Evolutionary conservation across 2,888 invertebrate species (phyloP).

Genomic region (Chaitophorus viminalis): DNA sequence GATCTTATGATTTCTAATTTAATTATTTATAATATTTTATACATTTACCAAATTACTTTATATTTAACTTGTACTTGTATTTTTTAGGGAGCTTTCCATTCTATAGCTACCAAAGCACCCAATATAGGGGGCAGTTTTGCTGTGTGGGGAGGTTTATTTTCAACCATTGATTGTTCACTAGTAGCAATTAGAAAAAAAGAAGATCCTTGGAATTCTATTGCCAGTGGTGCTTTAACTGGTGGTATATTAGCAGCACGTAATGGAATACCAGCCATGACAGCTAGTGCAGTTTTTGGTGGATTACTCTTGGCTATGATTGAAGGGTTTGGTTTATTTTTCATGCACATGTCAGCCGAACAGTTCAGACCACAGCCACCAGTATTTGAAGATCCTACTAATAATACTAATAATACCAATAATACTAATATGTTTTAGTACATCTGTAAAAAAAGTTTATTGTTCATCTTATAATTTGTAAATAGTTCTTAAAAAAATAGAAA

Average conservation of each 20-base stretch:
- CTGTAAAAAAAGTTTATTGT: too few relatives aligned
- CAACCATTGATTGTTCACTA: slow-evolving; percentile 94
- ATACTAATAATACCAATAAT: not conserved
- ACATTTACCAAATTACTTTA: not conserved
- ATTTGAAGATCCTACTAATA: slow-evolving; percentile 74
- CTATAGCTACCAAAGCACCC: slow-evolving; percentile 74
- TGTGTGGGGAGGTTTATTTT: slow-evolving; percentile 98
- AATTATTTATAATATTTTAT: not conserved
- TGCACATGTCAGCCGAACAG: slow-evolving; percentile 90
- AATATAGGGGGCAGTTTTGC: slow-evolving; percentile 97
- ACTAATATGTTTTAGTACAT: too few relatives aligned
- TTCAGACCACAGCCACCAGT: slow-evolving; percentile 84
- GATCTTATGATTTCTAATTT: too few relatives aligned
- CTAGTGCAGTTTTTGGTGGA: slow-evolving; percentile 95
- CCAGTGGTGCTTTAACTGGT: slow-evolving; percentile 95
- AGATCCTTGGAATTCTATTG: slow-evolving; percentile 97
- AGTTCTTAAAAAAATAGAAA: too few relatives aligned
- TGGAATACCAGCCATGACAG: slow-evolving; percentile 89
- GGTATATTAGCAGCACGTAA: slow-evolving; percentile 96
- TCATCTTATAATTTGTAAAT: too few relatives aligned
- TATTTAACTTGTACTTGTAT: not conserved
- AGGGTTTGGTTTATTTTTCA: slow-evolving; percentile 93
- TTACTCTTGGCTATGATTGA: slow-evolving; percentile 95
- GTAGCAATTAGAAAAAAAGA: slow-evolving; percentile 94
- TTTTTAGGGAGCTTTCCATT: slow-evolving; percentile 56